Evolutionary conservation across 2,113 vertebrate species (phyloP), one percentile per base, ranked within the genome.

Genomic region (Macquaria australasica): DNA sequence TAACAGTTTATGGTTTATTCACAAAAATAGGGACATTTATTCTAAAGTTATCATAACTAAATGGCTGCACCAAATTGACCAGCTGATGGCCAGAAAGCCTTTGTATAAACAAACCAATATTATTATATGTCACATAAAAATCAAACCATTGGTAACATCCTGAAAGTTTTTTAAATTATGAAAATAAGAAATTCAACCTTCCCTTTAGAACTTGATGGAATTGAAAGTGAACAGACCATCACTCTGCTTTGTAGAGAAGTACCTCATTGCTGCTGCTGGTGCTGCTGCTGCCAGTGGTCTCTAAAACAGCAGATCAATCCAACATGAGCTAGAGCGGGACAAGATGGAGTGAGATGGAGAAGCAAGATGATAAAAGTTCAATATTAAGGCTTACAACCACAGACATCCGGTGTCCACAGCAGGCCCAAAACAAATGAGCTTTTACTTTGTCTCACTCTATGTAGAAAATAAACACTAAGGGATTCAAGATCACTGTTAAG

Each of bases 311-410:
- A 83, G 55, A 75, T 79, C 73, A 73, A 41, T 88, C 87, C 82
- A 75, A 51, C 59, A 84, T 77, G 75, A 88, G 87, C 88, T 77
- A 43, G 20, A 89, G 76, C 75, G 50, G 74, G 60, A 77, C 39
- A 28, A 62, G 75, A 81, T 89, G 90, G 78, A 76, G 81, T 77
- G 83, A 73, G 53, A 93, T 92, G 90, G 82, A 91, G 67, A 93
- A 92, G 89, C 88, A 82, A 84, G 64, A 82, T 86, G 89, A 37
- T 53, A 80, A 39, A 39, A 85, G 23, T 60, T 84, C 6, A 84
- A 76, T 43, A 77, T 82, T 73, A 69, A 63, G 5, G 20, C n/a
- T 77, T 55, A 45, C 5, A 64, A 55, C 73, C 41, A 50, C 25
- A 50, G 59, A 75, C 50, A 60, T 14, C 6, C 68, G 37, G n/a